Conservation (phyloP, 2,113 vertebrate species). For the Synchiropus splendidus region DNA sequence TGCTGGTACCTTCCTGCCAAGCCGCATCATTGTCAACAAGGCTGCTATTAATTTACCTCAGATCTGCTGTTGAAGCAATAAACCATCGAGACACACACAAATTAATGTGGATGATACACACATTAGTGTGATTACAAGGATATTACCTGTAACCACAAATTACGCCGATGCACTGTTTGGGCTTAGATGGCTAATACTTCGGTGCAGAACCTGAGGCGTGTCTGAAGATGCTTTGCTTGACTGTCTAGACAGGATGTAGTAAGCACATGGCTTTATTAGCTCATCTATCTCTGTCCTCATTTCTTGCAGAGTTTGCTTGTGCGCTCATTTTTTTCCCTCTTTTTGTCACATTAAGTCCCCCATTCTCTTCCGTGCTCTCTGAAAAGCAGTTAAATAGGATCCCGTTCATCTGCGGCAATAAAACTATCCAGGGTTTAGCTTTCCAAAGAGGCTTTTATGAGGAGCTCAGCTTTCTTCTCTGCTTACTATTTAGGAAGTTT, state of each 20-base stretch:
- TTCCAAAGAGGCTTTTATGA: conserved; percentile 26
- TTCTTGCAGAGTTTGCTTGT: conserved; percentile 7
- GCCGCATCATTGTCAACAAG: too few relatives aligned
- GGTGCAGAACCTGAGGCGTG: not conserved
- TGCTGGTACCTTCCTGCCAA: too few relatives aligned
- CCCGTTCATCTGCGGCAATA: conserved; percentile 19
- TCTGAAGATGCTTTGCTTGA: conserved; percentile 12
- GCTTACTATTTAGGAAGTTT: conserved; percentile 18
- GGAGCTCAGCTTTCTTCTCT: conserved; percentile 6
- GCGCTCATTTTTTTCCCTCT: conserved; percentile 10
- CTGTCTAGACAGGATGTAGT: conserved; percentile 46
- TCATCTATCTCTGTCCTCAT: conserved; percentile 20
- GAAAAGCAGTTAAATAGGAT: conserved; percentile 19
- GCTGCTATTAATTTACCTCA: too few relatives aligned
- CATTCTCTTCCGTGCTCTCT: conserved; percentile 1
- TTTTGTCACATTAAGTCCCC: not conserved
- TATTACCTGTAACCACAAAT: conserved; percentile 1
- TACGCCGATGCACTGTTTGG: conserved; percentile 1
- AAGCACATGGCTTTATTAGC: conserved; percentile 25
- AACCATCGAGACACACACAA: too few relatives aligned
- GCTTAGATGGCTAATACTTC: too few relatives aligned
- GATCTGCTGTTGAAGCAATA: too few relatives aligned
- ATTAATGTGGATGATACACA: conserved; percentile 1
- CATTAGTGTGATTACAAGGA: conserved; percentile 7
- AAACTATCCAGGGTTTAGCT: conserved; percentile 15